phyloP scores from a whole-genome alignment of 92 coral and sea anemone genomes.

The Montipora capitata region DNA sequence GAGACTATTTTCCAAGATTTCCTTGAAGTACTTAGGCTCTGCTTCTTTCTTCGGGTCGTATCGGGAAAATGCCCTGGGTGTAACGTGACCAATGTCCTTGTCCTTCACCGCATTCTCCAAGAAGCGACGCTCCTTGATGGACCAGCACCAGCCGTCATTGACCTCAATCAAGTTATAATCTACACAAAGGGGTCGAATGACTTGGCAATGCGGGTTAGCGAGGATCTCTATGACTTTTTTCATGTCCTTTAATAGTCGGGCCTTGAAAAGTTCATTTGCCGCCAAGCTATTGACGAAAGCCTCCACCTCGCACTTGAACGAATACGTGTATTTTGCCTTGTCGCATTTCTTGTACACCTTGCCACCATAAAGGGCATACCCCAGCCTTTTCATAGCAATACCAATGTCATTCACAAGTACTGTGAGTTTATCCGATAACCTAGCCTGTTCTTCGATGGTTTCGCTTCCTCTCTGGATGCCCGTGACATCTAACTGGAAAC shows the following conservation, averaged over 20 bases:
- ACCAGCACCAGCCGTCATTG: slow-evolving; percentile 41
- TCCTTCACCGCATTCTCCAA: slow-evolving; percentile 22
- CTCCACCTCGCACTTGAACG: slow-evolving; percentile 56
- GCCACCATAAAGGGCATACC: slow-evolving; percentile 54
- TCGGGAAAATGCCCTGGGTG: background rate
- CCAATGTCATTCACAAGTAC: slow-evolving; percentile 5
- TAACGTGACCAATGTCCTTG: slow-evolving; percentile 14
- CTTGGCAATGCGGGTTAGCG: slow-evolving; percentile 63
- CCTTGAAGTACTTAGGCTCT: background rate
- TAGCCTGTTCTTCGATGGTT: background rate
- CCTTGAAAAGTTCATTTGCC: slow-evolving; percentile 61
- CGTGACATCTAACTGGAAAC: background rate
- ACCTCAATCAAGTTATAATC: slow-evolving; percentile 66
- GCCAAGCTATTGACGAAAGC: slow-evolving; percentile 51
- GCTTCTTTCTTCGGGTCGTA: background rate
- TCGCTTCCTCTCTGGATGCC: no score
- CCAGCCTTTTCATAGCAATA: no score
- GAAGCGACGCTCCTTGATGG: slow-evolving; percentile 40
- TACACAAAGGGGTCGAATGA: slow-evolving; percentile 44
- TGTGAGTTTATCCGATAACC: slow-evolving; percentile 47
- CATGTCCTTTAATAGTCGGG: slow-evolving; percentile 37
- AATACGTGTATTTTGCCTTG: slow-evolving; percentile 32
- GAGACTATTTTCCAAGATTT: no score
- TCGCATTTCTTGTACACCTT: slow-evolving; percentile 42
- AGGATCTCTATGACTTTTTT: slow-evolving; percentile 39